Base-by-base conservation (phyloP, 2,797 vertebrate species). In the Sarcophilus harrisii region DNA sequence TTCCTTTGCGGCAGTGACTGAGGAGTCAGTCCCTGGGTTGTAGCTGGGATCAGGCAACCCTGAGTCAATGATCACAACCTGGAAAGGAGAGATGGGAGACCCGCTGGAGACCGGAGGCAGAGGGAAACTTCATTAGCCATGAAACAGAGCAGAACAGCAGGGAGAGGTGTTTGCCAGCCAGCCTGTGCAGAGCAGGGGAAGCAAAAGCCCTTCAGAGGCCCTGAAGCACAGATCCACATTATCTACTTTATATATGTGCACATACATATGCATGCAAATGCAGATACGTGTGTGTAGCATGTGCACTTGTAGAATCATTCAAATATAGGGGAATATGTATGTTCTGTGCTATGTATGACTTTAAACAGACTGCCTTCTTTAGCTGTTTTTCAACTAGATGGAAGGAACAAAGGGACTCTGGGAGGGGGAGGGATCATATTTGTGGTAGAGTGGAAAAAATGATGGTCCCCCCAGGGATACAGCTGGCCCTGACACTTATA, bases 41-140 rank as follows among this genome's bases (percentile, higher is more conserved):
- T n/a, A 73, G 66, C 66, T 38, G 66, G 66, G n/a, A 38, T 18
- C 73, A 12, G 38, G 73, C 38, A 91, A 90, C 49, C 38, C 93
- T 27, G 1, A 92, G 90, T 58, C 96, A 94, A 73, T 27, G 54
- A 27, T 95, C 93, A 94, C 57, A 21, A 28, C 73, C 94, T 54
- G 90, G 94, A 73, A 32, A 93, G 90, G 58, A 58, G 45, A 81
- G 66, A 29, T 5, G 45, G 27, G 91, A 12, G 4, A 38, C 59
- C 11, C 0, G 57, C 5, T 3, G n/a, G 21, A 24, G 95, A 55
- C 95, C 32, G 32, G 27, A 57, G 93, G n/a, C 55, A 27, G 57
- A 24, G 57, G 55, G 66, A 28, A 60, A 58, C 73, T 58, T 73
- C 92, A 49, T 93, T 58, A 92, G n/a, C 93, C 59, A 1, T 4